phyloP scores from a whole-genome alignment of 1,140 invertebrate genomes.

The Drosophila truncata region DNA sequence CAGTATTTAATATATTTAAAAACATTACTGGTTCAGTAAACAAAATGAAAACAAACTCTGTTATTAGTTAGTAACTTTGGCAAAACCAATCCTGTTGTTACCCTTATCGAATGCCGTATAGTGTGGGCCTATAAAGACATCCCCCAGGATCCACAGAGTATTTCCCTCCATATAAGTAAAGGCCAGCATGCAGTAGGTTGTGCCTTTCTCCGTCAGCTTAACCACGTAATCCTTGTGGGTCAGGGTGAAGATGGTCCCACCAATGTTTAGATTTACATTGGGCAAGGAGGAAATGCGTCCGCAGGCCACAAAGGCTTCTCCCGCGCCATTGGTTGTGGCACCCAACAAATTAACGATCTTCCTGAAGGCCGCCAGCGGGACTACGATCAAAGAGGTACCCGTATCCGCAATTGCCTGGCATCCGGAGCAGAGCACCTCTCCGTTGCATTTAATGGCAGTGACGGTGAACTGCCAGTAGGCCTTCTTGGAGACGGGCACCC shows the following conservation, averaged over 20 bases:
- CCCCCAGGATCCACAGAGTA: conserved; percentile 97
- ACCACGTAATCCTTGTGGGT: conserved; percentile 94
- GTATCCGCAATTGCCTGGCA: conserved; percentile 99
- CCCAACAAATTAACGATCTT: conserved; percentile 88
- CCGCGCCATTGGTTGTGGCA: conserved; percentile 87
- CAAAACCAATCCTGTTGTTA: conserved; percentile 96
- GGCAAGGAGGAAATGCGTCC: conserved; percentile 90
- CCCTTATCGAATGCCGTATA: conserved; percentile 98
- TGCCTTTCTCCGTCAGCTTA: conserved; percentile 89
- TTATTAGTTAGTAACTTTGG: conserved; percentile 84
- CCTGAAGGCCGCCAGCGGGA: conserved; percentile 92
- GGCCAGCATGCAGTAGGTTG: conserved; percentile 92
- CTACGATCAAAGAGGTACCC: conserved; percentile 98
- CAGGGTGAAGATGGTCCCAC: conserved; percentile 91
- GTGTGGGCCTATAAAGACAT: conserved; percentile 97
- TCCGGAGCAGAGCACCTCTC: conserved; percentile 86
- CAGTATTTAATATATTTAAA: background rate
- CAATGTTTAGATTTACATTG: conserved; percentile 91
- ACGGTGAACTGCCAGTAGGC: conserved; percentile 85
- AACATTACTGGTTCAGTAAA: background rate
- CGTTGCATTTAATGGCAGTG: conserved; percentile 35
- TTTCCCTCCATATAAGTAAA: conserved; percentile 86
- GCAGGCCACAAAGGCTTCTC: conserved; percentile 93
- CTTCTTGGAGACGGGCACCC: conserved; percentile 69
- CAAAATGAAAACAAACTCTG: background rate